Evolutionary conservation across 1,140 invertebrate genomes (phyloP), one percentile per base, ranked within the genome.

Genomic region (Papilio polyxenes): DNA sequence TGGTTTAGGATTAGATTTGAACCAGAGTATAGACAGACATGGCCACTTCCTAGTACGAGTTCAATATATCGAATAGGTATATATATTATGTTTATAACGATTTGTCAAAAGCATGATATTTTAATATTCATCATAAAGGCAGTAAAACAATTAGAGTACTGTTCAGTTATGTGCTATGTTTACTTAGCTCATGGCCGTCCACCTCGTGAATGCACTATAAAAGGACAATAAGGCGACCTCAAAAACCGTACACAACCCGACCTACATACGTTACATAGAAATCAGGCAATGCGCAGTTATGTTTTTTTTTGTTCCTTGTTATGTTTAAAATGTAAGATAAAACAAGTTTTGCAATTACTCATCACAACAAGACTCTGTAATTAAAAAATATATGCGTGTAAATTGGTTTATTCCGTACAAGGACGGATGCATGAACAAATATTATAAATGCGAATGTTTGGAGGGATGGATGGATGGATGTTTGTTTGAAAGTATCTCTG

Each of bases 181-280:
- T 53, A 53, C 75, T 11, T 15, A 65, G 48, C 75, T 77, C 75
- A 77, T 56, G 75, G 75, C 49, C 75, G 6, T 53, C 75, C 75
- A 53, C 49, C 75, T 53, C 20, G 75, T 51, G 20, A 44, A 49
- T 51, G 44, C 10, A 17, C 75, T 77, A 77, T 77, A 56, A 77
- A 77, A 77, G 75, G 75, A 77, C 75, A 77, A 51, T 77, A 77
- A 37, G 9, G 49, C 75, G 75, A 77, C 75, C 75, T 77, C 48
- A 49, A 77, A 53, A 75, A n/a, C 75, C 11, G 49, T 75, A 49
- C 9, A 40, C 11, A 20, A 77, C 8, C 20, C 48, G 75, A 77
- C 75, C 75, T 77, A 49, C 75, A 77, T 77, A 10, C 49, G 75
- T 49, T 53, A 56, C 48, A 31, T 31, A 49, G 48, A 76, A 76